Percentiles rank a stretch among this genome's conserved stretches.
These are phyloP conservation scores for Percina caprodes DNA, from an alignment of 2,113 vertebrate species.

Conservation along the genomic window DNA sequence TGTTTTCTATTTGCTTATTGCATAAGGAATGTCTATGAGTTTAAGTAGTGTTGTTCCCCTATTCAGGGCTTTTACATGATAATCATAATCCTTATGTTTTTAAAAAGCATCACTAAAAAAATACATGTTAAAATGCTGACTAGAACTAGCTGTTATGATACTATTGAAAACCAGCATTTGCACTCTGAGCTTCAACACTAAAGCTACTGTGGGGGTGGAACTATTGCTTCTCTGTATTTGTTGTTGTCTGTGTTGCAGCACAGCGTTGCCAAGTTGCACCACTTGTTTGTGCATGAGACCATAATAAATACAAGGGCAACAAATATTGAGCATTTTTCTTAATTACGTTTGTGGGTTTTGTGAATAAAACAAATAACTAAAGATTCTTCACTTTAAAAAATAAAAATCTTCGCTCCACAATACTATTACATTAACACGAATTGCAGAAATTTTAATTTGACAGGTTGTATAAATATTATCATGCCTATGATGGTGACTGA, in stretches of 20 bases:
- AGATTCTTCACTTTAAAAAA: background rate
- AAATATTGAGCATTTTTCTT: background rate
- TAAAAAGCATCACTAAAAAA: constrained; percentile 26
- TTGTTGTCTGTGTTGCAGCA: background rate
- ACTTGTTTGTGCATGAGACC: background rate
- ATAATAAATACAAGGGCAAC: constrained; percentile 8
- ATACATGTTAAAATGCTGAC: constrained; percentile 12
- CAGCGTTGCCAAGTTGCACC: constrained; percentile 12
- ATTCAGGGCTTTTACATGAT: constrained; percentile 2
- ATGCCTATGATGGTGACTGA: constrained; percentile 10
- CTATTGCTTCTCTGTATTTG: background rate
- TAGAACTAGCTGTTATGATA: background rate
- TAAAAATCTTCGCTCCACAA: constrained; percentile 16
- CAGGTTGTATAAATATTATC: constrained; percentile 5
- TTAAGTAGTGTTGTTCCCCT: constrained; percentile 12
- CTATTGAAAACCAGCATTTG: background rate
- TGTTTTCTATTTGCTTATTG: constrained; percentile 30
- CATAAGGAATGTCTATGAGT: background rate
- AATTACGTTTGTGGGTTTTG: background rate
- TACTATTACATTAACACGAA: constrained; percentile 1
- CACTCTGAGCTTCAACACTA: background rate
- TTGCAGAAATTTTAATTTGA: constrained; percentile 2
- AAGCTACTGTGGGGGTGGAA: constrained; percentile 22
- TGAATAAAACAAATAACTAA: too few relatives aligned
- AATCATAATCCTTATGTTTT: background rate